Evolutionary conservation across 2,888 invertebrate genomes (phyloP).

Genomic region (Platycheirus albimanus): DNA sequence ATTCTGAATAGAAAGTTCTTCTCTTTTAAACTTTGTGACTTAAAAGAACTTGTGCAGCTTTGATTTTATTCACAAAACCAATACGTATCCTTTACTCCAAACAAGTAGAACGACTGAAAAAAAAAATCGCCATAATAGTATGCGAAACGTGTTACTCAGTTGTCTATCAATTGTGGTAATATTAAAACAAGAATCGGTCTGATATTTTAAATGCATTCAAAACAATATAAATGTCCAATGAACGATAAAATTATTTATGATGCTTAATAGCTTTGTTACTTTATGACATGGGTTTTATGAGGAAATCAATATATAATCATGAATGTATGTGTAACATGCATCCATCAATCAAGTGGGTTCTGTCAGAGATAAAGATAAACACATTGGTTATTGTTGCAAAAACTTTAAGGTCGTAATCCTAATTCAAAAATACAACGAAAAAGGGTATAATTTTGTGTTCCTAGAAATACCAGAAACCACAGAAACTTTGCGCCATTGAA

Average conservation of each 20-base stretch:
- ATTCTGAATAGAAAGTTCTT: too few relatives aligned
- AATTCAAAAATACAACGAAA: too few relatives aligned
- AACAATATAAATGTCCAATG: constrained; percentile 15
- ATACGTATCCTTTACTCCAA: neutral
- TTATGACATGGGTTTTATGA: neutral
- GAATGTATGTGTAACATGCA: too few relatives aligned
- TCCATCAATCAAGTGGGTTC: too few relatives aligned
- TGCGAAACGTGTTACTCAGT: constrained; percentile 36
- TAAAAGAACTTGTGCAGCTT: too few relatives aligned
- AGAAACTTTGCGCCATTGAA: too few relatives aligned
- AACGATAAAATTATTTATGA: constrained; percentile 1
- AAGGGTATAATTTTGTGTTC: too few relatives aligned
- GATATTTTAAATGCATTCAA: constrained; percentile 39
- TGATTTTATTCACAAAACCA: neutral
- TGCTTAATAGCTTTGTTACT: neutral
- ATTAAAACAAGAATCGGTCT: neutral
- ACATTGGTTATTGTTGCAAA: too few relatives aligned
- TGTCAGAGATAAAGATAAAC: too few relatives aligned
- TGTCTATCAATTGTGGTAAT: constrained; percentile 56
- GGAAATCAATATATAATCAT: neutral
- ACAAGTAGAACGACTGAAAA: neutral
- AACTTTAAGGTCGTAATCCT: too few relatives aligned
- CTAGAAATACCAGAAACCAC: too few relatives aligned
- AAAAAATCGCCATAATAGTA: neutral
- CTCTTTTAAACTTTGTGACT: too few relatives aligned